Percentiles rank a stretch among this genome's conserved stretches.
These are phyloP conservation scores for Microctenopoma lineatum DNA, from an alignment of 2,797 vertebrate species.

Conservation along the genomic window DNA sequence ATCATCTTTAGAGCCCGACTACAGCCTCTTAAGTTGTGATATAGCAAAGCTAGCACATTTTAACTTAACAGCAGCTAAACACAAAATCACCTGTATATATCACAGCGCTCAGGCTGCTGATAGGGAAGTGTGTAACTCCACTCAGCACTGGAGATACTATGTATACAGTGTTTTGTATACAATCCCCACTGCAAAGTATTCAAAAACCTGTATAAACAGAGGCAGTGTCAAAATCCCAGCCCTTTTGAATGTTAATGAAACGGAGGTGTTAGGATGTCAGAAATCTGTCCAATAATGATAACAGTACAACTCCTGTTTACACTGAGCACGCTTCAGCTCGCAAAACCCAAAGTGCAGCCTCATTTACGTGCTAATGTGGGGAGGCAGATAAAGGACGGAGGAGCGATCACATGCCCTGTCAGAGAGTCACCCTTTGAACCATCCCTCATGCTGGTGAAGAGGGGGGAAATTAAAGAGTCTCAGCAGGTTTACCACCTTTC, in stretches of 20 bases:
- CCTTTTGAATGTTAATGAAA: slow-evolving; percentile 84
- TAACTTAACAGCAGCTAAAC: slow-evolving; percentile 13
- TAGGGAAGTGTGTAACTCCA: slow-evolving; percentile 52
- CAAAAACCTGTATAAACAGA: slow-evolving; percentile 81
- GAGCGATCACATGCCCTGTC: slow-evolving; percentile 86
- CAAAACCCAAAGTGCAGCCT: slow-evolving; percentile 85
- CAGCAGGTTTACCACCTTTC: slow-evolving; percentile 82
- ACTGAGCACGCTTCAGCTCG: slow-evolving; percentile 79
- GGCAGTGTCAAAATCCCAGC: slow-evolving; percentile 81
- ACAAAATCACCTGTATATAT: slow-evolving; percentile 17
- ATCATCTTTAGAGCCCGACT: slow-evolving; percentile 20
- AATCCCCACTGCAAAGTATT: slow-evolving; percentile 75
- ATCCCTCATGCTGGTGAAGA: slow-evolving; percentile 78
- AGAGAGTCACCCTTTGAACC: slow-evolving; percentile 86
- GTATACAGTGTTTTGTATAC: slow-evolving; percentile 68
- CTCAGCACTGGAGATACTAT: slow-evolving; percentile 59
- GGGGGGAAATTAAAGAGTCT: slow-evolving; percentile 83
- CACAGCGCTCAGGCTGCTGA: slow-evolving; percentile 38
- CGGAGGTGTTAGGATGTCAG: slow-evolving; percentile 84
- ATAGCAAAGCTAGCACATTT: slow-evolving; percentile 13
- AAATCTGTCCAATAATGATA: slow-evolving; percentile 88
- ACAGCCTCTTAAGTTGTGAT: slow-evolving; percentile 17
- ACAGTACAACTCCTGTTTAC: slow-evolving; percentile 84
- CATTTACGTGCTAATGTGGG: slow-evolving; percentile 89
- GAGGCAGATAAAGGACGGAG: slow-evolving; percentile 84